A percentile compares a stretch with the other conserved stretches of the same genome.
Conservation (phyloP, 2,888 invertebrate species). For the Aplocera efformata region DNA sequence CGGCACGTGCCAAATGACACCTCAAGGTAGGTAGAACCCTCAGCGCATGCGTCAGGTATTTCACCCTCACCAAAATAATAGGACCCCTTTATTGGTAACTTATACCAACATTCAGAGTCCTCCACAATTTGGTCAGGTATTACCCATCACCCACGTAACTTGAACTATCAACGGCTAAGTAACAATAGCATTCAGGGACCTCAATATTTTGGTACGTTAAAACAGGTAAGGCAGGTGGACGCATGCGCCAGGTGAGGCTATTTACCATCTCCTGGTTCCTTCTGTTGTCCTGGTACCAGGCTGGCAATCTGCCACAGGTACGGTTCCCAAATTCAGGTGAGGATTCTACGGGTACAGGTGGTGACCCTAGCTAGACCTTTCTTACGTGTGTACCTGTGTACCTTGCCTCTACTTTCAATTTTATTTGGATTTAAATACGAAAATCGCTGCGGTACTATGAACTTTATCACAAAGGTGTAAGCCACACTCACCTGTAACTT, state of each 20-base stretch:
- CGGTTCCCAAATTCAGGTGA: constrained; percentile 65
- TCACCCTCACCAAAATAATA: constrained; percentile 16
- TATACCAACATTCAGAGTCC: too few species aligned
- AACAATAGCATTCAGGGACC: constrained; percentile 28
- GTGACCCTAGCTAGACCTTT: constrained; percentile 48
- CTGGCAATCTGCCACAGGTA: constrained; percentile 81
- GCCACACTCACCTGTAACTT: too few species aligned
- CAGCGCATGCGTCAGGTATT: constrained; percentile 44
- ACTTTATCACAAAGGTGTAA: too few species aligned
- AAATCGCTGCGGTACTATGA: too few species aligned
- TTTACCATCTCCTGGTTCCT: constrained; percentile 43
- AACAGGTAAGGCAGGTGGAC: constrained; percentile 69
- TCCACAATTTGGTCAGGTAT: constrained; percentile 32
- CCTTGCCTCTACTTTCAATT: too few species aligned
- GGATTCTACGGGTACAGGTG: constrained; percentile 48
- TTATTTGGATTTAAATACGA: too few species aligned
- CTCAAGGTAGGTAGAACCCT: constrained; percentile 34
- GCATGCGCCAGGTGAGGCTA: constrained; percentile 70
- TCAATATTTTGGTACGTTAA: constrained; percentile 39
- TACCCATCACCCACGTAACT: constrained; percentile 18
- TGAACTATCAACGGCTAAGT: constrained; percentile 29
- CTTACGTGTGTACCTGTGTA: constrained; percentile 13
- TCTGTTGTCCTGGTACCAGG: constrained; percentile 68
- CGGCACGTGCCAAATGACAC: constrained; percentile 44
- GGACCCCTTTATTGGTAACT: constrained; percentile 24